phyloP scores from a whole-genome alignment of 1,140 invertebrate genomes.

The Neuroterus valhalla region DNA sequence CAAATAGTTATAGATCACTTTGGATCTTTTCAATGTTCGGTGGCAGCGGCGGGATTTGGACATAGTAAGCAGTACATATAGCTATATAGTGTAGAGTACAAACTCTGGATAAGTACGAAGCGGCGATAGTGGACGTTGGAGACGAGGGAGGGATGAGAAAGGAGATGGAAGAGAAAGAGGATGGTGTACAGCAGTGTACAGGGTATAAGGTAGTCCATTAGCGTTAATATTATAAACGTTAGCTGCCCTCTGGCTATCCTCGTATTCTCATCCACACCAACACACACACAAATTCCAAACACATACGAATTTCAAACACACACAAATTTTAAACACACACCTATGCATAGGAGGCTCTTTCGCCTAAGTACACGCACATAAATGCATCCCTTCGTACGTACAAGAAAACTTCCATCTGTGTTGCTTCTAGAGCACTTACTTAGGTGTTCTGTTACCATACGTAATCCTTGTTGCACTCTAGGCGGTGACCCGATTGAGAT shows the following conservation, averaged over 20 bases:
- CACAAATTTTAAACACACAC: slow-evolving; percentile 18
- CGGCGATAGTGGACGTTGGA: slow-evolving; percentile 40
- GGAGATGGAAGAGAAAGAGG: slow-evolving; percentile 53
- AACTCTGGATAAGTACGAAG: neutral
- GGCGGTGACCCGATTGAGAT: slow-evolving; percentile 58
- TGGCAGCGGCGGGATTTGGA: no score
- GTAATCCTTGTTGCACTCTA: slow-evolving; percentile 51
- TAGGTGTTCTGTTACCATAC: slow-evolving; percentile 60
- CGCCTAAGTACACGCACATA: slow-evolving; percentile 45
- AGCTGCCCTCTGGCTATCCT: slow-evolving; percentile 75
- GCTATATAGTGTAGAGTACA: neutral
- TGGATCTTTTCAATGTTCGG: no score
- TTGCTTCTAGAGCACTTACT: slow-evolving; percentile 54
- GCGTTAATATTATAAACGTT: slow-evolving; percentile 77
- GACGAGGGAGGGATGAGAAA: slow-evolving; percentile 47
- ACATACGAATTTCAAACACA: no score
- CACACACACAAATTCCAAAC: no score
- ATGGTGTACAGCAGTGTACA: slow-evolving; percentile 68
- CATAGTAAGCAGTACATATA: no score
- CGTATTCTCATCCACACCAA: slow-evolving; percentile 63
- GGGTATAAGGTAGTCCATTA: slow-evolving; percentile 76
- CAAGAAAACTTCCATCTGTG: slow-evolving; percentile 33
- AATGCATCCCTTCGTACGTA: slow-evolving; percentile 35
- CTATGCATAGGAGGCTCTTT: slow-evolving; percentile 41
- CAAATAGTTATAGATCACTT: no score